Evolutionary conservation across 2,888 invertebrate species (phyloP).

Genomic region (Erebia palarica): DNA sequence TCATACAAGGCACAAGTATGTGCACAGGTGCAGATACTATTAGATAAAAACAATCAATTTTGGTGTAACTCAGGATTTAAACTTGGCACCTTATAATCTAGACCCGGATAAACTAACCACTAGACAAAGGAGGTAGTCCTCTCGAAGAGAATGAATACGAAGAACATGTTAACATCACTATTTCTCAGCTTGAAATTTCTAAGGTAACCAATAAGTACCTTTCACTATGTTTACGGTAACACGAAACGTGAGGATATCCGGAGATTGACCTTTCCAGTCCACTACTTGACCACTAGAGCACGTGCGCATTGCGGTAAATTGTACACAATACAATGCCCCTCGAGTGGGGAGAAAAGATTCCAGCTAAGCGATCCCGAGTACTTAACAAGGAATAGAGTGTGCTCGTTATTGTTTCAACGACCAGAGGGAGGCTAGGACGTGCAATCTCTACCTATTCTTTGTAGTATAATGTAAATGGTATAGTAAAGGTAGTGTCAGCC

Average conservation of each 20-base stretch:
- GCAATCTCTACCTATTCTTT: background rate
- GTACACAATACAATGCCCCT: slow-evolving; percentile 27
- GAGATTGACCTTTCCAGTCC: slow-evolving; percentile 22
- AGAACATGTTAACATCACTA: background rate
- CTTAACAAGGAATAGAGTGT: slow-evolving; percentile 27
- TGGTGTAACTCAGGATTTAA: too few species aligned
- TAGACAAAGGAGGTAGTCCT: too few species aligned
- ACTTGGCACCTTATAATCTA: too few species aligned
- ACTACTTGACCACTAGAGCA: slow-evolving; percentile 24
- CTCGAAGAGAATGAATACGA: too few species aligned
- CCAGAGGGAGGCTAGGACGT: slow-evolving; percentile 3
- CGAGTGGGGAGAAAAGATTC: slow-evolving; percentile 23
- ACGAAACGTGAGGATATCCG: slow-evolving; percentile 15
- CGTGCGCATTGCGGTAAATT: slow-evolving; percentile 28
- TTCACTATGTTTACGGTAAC: slow-evolving; percentile 3
- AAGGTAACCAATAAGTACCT: too few species aligned
- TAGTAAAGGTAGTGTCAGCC: background rate
- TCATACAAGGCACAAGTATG: too few species aligned
- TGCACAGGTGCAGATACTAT: too few species aligned
- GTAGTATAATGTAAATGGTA: slow-evolving; percentile 5
- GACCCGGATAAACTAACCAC: too few species aligned
- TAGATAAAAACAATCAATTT: too few species aligned
- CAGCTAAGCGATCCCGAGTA: slow-evolving; percentile 26
- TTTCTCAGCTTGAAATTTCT: too few species aligned
- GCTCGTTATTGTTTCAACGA: slow-evolving; percentile 25